Evolutionary conservation across 2,888 invertebrate species (phyloP).

Genomic region (Drosophila falleni): DNA sequence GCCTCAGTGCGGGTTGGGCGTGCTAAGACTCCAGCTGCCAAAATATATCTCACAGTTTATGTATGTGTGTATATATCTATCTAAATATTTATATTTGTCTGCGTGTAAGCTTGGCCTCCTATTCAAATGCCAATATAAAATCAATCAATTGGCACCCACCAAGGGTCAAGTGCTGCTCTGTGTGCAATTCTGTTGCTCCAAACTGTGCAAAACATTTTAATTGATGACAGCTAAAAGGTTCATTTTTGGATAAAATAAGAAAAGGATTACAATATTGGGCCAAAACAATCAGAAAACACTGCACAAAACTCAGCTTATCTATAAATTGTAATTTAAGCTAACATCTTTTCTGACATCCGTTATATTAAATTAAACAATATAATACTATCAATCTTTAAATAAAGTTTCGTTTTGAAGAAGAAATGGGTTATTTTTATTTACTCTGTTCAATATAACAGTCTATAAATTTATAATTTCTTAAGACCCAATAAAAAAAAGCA

Average conservation of each 20-base stretch:
- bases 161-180: slow-evolving; percentile 83
- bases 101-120: slow-evolving; percentile 46
- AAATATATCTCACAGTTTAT: slow-evolving; percentile 3
- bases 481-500: too few species aligned
- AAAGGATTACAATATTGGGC: slow-evolving; percentile 24
- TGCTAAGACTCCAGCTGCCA: slow-evolving; percentile 28
- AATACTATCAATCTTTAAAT: too few species aligned
- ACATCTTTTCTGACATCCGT: background rate
- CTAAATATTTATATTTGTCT: background rate
- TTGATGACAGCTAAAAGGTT: slow-evolving; percentile 57
- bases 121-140: slow-evolving; percentile 83
- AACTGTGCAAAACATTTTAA: slow-evolving; percentile 61
- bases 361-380: too few species aligned
- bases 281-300: background rate
- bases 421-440: too few species aligned
- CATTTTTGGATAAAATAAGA: slow-evolving; percentile 37
- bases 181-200: slow-evolving; percentile 44
- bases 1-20: slow-evolving; percentile 52
- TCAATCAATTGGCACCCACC: slow-evolving; percentile 82
- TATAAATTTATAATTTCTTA: too few species aligned
- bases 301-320: background rate
- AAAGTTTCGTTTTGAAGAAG: too few species aligned
- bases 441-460: too few species aligned
- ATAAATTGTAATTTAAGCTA: background rate
- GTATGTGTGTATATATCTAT: background rate